Base-by-base conservation (phyloP, 2,113 vertebrate species). In the Chionodraco myersi region DNA sequence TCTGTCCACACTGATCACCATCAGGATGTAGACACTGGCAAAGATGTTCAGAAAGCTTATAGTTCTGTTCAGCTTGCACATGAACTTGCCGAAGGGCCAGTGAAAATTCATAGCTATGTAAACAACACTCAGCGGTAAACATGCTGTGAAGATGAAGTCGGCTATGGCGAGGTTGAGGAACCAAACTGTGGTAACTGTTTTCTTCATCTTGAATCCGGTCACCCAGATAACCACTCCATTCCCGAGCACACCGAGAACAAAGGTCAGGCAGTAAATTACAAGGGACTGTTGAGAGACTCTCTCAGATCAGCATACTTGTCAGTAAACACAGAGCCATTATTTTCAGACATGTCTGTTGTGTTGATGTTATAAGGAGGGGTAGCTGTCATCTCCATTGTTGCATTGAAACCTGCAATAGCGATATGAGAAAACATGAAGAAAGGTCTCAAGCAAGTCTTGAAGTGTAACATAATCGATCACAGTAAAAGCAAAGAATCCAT, bases 181-280 rank as follows among this genome's bases (percentile, higher is more conserved):
- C 92, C 94, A 96, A 47, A 97, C 75, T 0, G 93, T 96, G 86
- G 95, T 97, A 2, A 97, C 95, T 0, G 95, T 96, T 88, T 89
- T 95, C 74, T 95, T 91, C 96, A 97, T 97, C 75, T 93, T 94
- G 87, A 96, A 97, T 11, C 96, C 96, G 0, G 91, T 91, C 63
- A 97, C 95, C 96, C 96, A 97, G 87, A 97, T 96, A 51, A 97
- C 96, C 54, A 97, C 88, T 61, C 96, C 96, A 2, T 97, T 97
- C 1, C 96, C 96, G 0, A 94, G 72, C 9, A 95, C 83, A 3
- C 96, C 95, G 0, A 97, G 83, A 15, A 97, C 80, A 66, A 95
- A 97, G 23, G 95, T 93, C 73, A 96, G 67, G 36, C 86, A 93
- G 80, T 94, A 92, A 36, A 97, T 67, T 0, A 96, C 85, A 3